phyloP scores from a whole-genome alignment of 2,797 vertebrate genomes.

The Heterohyrax brucei region DNA sequence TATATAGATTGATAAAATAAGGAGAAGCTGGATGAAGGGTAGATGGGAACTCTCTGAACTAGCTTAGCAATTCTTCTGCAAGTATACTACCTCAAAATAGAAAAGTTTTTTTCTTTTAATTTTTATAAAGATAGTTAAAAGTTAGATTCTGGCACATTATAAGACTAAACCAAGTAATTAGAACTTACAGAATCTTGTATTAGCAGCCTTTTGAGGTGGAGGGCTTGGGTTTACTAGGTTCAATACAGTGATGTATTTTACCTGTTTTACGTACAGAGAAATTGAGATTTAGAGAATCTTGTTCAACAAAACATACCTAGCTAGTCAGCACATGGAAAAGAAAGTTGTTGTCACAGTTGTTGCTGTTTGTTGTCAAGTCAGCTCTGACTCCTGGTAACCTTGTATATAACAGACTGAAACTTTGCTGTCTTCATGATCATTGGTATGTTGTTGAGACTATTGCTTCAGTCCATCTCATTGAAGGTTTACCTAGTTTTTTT shows the following conservation, averaged over 20 bases:
- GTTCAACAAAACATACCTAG: not conserved
- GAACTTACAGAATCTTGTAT: constrained; percentile 16
- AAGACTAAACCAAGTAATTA: constrained; percentile 4
- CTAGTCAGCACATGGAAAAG: not conserved
- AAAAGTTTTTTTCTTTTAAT: not conserved
- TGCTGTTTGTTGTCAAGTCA: not conserved
- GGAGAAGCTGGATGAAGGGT: not conserved
- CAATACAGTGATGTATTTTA: not conserved
- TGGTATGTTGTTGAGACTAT: not conserved
- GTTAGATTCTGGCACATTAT: constrained; percentile 7
- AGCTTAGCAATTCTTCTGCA: not conserved
- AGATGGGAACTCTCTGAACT: not conserved
- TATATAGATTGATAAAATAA: not conserved
- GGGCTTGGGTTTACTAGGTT: not conserved
- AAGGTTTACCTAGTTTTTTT: not conserved
- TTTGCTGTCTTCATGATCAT: not conserved
- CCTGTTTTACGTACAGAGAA: constrained; percentile 31
- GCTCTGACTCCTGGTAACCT: not conserved
- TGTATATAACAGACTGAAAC: not conserved
- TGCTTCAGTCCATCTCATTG: not conserved
- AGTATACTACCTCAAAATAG: constrained; percentile 25
- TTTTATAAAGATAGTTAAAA: not conserved
- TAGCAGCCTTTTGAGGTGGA: not conserved
- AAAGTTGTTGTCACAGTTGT: not conserved
- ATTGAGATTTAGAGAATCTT: not conserved